Percentiles rank a stretch among this genome's conserved stretches.
Evolutionary conservation across 1,140 invertebrate genomes (phyloP).

Genomic region (Drosophila triauraria): DNA sequence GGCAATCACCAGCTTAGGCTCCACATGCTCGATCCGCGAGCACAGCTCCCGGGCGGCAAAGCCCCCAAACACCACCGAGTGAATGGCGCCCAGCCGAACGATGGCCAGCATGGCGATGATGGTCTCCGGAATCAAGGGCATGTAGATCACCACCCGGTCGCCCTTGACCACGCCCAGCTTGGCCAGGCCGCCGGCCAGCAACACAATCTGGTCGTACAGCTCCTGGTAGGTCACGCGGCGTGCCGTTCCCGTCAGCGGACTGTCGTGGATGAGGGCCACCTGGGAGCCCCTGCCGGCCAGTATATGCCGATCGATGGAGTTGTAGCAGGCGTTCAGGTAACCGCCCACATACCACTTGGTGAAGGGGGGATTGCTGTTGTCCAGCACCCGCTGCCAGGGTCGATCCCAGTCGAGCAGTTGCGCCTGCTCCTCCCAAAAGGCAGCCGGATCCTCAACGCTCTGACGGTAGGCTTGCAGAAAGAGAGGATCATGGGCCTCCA

Average conservation of each 20-base stretch:
- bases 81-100: conserved; percentile 92
- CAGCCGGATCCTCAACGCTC: conserved; percentile 92
- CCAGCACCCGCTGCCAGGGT: conserved; percentile 92
- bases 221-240: conserved; percentile 92
- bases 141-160: conserved; percentile 92
- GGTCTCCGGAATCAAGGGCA: conserved; percentile 95
- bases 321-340: conserved; percentile 96
- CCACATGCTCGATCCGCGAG: conserved; percentile 93
- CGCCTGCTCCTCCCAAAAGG: conserved; percentile 94
- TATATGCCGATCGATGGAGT: conserved; percentile 96
- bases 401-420: conserved; percentile 92
- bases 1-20: conserved; percentile 94
- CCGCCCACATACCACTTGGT: conserved; percentile 97
- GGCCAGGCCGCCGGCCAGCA: conserved; percentile 91
- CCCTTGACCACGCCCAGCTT: conserved; percentile 91
- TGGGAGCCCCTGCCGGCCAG: conserved; percentile 91
- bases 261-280: conserved; percentile 95
- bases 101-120: conserved; percentile 94
- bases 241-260: conserved; percentile 92
- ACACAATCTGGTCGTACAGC: conserved; percentile 91
- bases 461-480: conserved; percentile 89
- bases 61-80: conserved; percentile 95
- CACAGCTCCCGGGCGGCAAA: conserved; percentile 95
- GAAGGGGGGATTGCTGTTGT: conserved; percentile 93
- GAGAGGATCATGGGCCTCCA: conserved; percentile 63